These are phyloP conservation scores for Chondrosia reniformis DNA, from an alignment of 37 sponge, comb jelly and placozoan species.

Conservation along the genomic window DNA sequence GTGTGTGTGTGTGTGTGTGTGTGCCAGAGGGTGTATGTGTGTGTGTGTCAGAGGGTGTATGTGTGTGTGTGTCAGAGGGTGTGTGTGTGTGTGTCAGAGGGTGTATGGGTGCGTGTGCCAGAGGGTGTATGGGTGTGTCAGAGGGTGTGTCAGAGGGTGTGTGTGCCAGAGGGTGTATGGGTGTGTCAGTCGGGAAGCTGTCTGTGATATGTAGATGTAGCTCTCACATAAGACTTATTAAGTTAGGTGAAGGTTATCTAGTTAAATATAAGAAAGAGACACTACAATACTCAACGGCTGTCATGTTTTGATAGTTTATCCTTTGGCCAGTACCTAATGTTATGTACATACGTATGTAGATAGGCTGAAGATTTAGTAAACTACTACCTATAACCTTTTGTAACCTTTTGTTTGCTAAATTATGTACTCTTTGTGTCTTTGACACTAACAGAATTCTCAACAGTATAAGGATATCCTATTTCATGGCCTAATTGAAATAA, in stretches of 20 bases:
- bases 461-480: too few relatives aligned
- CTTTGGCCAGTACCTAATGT: neutral
- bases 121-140: neutral
- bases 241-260: too few relatives aligned
- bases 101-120: conserved; percentile 8
- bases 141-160: conserved; percentile 19
- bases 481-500: too few relatives aligned
- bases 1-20: conserved; percentile 20
- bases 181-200: neutral
- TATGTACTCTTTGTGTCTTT: neutral
- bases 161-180: conserved; percentile 14
- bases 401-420: neutral
- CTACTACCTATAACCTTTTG: neutral
- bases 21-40: conserved; percentile 17
- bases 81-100: neutral
- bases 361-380: neutral
- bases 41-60: conserved; percentile 16
- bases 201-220: neutral
- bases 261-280: too few relatives aligned
- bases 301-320: too few relatives aligned
- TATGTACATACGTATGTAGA: neutral
- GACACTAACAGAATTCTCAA: neutral
- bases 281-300: too few relatives aligned
- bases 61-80: conserved; percentile 6
- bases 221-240: too few relatives aligned